Conservation (phyloP, 2,113 vertebrate genomes). For the Cepphus grylle region DNA sequence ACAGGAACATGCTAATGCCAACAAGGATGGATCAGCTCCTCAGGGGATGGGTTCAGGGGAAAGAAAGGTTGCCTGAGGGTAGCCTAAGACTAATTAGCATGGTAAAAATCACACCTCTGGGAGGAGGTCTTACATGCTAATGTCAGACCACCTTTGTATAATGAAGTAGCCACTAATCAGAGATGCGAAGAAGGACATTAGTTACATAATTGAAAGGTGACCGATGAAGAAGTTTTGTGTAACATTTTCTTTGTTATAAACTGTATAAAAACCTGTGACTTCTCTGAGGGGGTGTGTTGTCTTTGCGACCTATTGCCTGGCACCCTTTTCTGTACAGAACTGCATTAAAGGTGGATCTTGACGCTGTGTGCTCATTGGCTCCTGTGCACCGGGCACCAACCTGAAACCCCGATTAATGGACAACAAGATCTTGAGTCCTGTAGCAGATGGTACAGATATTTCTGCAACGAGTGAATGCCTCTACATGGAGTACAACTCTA, state of each 20-base stretch:
- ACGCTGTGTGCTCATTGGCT: neutral
- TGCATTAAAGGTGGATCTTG: neutral
- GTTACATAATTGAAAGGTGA: neutral
- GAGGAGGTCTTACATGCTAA: neutral
- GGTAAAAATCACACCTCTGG: neutral
- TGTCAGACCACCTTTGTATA: neutral
- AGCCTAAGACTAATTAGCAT: neutral
- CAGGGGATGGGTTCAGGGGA: neutral
- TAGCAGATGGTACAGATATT: neutral
- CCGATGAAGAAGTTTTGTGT: neutral
- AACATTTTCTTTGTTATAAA: neutral
- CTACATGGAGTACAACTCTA: neutral
- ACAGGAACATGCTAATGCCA: neutral
- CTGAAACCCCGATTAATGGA: neutral
- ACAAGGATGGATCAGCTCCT: neutral
- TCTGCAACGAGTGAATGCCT: neutral
- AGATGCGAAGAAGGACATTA: neutral
- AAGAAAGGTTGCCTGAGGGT: neutral
- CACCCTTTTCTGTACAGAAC: neutral
- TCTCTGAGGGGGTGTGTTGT: neutral
- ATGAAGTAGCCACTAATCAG: neutral
- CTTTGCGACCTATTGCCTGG: neutral
- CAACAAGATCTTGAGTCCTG: neutral
- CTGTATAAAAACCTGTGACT: neutral
- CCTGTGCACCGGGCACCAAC: neutral